Evolutionary conservation across 2,888 invertebrate species (phyloP), one percentile per base, ranked within the genome.

Genomic region (Noctuana brunneofusca): DNA sequence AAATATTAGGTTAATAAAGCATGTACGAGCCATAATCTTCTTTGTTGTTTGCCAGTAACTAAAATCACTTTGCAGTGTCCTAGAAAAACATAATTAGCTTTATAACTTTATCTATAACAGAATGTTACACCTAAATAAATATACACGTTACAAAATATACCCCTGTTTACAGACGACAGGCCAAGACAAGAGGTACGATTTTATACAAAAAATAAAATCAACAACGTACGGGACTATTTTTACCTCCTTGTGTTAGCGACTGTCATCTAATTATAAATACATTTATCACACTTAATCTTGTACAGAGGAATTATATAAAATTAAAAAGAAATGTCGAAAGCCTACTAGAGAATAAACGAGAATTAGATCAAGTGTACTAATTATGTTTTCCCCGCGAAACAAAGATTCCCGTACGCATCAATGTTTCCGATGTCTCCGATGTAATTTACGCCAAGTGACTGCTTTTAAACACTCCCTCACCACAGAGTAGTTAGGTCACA

Each of bases 131-230:
- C 84, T 86, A 87, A 79, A 70, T 75, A 74, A 81, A 83, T 84
- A 82, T 85, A 84, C 79, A 85, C 80, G 81, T 82, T 69, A 81
- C 83, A 79, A 82, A 82, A 82, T 62, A 83, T 81, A 87, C 87
- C 85, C 87, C 83, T 82, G 84, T 78, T 81, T 71, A 75, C 75
- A 85, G 91, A 91, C 89, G 89, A 89, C 91, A 89, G 91, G 91
- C 91, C 91, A 90, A 91, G 91, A 89, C 91, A 84, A 84, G 83
- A 87, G 89, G 84, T 81, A 85, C 80, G 89, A 90, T 89, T 89
- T 89, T 90, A 90, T 87, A 88, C 88, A 89, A 87, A 90, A 91
- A 86, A 87, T 89, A 89, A 90, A 90, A 90, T 89, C 87, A 82
- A 69, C 73, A 71, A 72, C 76, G 91, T 91, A 90, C 90, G 91